phyloP scores from a whole-genome alignment of 2,797 vertebrate species.

The Buphagus erythrorhynchus region DNA sequence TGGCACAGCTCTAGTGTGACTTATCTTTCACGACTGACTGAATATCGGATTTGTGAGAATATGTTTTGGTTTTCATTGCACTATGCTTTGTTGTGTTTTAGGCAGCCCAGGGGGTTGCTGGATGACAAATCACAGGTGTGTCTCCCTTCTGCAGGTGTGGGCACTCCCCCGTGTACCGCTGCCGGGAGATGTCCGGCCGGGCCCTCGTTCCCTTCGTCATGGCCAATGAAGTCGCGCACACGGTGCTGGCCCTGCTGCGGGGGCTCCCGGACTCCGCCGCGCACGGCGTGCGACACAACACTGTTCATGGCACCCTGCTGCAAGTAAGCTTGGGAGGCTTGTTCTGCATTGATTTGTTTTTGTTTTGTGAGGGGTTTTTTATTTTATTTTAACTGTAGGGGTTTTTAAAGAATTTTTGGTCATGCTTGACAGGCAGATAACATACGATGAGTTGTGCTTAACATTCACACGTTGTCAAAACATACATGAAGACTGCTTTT shows the following conservation, averaged over 20 bases:
- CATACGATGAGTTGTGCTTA: background rate
- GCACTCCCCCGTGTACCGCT: constrained; percentile 86
- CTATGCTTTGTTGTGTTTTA: background rate
- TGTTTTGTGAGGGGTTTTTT: accelerated
- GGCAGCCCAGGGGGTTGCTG: background rate
- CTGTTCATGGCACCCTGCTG: constrained; percentile 89
- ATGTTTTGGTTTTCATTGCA: background rate
- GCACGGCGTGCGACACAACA: constrained; percentile 83
- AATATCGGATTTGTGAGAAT: background rate
- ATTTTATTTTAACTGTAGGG: background rate
- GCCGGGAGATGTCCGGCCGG: constrained; percentile 90
- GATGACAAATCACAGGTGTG: background rate
- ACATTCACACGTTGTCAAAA: background rate
- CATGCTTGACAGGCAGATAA: background rate
- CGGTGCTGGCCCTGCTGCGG: constrained; percentile 76
- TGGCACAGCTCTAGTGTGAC: background rate
- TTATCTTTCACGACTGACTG: background rate
- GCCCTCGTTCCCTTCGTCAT: constrained; percentile 92
- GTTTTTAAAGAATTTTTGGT: background rate
- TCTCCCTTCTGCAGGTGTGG: constrained; percentile 81
- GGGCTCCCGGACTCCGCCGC: constrained; percentile 80
- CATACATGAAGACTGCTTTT: background rate
- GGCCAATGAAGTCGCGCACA: constrained; percentile 81
- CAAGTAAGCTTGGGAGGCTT: constrained; percentile 79
- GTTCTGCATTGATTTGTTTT: accelerated